Evolutionary conservation across 2,797 vertebrate genomes (phyloP).

Genomic region (Steatocranus sp.): DNA sequence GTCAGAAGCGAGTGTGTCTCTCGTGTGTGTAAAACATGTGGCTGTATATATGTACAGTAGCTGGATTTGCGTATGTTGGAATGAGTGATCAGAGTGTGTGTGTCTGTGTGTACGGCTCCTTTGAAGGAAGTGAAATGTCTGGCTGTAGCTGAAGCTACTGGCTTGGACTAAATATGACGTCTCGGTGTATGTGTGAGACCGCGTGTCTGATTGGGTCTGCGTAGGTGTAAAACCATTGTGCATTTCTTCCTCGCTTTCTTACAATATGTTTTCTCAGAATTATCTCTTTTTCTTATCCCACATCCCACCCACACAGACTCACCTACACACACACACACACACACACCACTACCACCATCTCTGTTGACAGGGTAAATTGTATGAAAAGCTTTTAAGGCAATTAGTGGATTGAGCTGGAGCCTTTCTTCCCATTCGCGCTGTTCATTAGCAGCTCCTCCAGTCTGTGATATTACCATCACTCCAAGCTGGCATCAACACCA

Average conservation of each 20-base stretch:
- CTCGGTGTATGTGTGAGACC: conserved; percentile 29
- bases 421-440: conserved; percentile 76
- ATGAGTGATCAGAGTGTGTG: background rate
- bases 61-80: background rate
- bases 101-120: background rate
- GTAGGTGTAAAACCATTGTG: conserved; percentile 64
- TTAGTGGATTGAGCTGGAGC: conserved; percentile 77
- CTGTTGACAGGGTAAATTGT: conserved; percentile 79
- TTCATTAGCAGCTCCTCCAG: conserved; percentile 80
- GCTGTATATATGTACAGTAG: background rate
- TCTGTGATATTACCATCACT: conserved; percentile 78
- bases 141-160: conserved; percentile 30
- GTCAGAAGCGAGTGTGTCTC: background rate
- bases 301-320: conserved; percentile 34
- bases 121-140: conserved; percentile 29
- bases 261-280: conserved; percentile 68
- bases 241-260: conserved; percentile 47
- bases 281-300: conserved; percentile 60
- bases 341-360: conserved; percentile 47
- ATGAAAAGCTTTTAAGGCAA: conserved; percentile 82
- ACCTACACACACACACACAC: conserved; percentile 4
- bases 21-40: conserved; percentile 9
- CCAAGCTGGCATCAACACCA: conserved; percentile 69
- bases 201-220: conserved; percentile 42
- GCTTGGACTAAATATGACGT: conserved; percentile 31